Conservation (phyloP, 2,113 vertebrate genomes). For the Chlorodrepanis virens region DNA sequence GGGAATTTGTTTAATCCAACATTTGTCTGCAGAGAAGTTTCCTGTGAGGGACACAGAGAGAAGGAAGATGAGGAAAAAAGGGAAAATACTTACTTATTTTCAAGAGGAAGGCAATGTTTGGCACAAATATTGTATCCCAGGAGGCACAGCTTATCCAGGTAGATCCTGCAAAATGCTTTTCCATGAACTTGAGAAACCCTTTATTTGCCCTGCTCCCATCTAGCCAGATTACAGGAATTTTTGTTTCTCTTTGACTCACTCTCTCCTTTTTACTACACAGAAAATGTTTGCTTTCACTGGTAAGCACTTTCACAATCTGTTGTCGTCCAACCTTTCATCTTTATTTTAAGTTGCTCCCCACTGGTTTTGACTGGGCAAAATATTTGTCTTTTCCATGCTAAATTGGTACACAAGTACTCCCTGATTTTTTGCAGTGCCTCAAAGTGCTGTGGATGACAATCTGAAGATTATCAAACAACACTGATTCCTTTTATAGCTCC, state of each 20-base stretch:
- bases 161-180: not conserved
- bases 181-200: not conserved
- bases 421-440: not conserved
- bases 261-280: not conserved
- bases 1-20: not conserved
- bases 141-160: not conserved
- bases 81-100: not conserved
- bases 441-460: not conserved
- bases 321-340: not conserved
- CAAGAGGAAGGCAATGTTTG: not conserved
- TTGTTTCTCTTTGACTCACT: not conserved
- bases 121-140: not conserved
- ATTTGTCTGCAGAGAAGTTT: not conserved
- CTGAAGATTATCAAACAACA: not conserved
- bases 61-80: not conserved
- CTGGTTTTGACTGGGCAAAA: not conserved
- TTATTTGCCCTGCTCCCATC: not conserved
- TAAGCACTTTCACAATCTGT: not conserved
- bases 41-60: not conserved
- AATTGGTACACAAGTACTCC: not conserved
- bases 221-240: not conserved
- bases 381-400: not conserved
- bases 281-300: not conserved
- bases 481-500: not conserved
- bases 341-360: not conserved